These are phyloP conservation scores for Nudaria mundana DNA, from an alignment of 2,888 invertebrate species.

Conservation along the genomic window DNA sequence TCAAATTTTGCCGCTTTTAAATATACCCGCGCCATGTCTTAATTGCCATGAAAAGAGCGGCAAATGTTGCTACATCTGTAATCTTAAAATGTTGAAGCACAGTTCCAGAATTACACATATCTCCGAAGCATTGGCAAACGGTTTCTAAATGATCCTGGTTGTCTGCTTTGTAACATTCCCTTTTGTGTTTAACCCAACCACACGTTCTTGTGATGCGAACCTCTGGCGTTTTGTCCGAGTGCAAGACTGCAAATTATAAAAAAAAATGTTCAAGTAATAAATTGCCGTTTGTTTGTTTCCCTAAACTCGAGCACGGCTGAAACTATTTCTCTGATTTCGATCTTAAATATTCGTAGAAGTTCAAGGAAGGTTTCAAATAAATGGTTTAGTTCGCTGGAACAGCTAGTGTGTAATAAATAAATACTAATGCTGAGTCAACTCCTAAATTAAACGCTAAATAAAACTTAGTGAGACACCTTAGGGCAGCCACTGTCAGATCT, in stretches of 20 bases:
- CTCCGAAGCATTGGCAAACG: constrained; percentile 82
- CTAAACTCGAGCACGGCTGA: too few relatives aligned
- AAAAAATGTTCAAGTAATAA: background rate
- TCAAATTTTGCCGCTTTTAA: constrained; percentile 9
- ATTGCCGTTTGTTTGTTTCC: too few relatives aligned
- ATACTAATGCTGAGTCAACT: too few relatives aligned
- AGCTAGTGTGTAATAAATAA: too few relatives aligned
- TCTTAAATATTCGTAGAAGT: too few relatives aligned
- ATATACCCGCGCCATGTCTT: constrained; percentile 39
- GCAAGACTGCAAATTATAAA: constrained; percentile 50
- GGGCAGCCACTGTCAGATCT: too few relatives aligned
- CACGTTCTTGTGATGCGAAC: constrained; percentile 80
- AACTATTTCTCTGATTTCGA: too few relatives aligned
- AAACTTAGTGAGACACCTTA: too few relatives aligned
- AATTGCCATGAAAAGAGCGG: constrained; percentile 31
- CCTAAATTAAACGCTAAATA: too few relatives aligned
- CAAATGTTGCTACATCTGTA: constrained; percentile 31
- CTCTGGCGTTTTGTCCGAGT: constrained; percentile 50
- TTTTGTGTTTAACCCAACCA: constrained; percentile 75
- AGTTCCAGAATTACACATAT: constrained; percentile 79
- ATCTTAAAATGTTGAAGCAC: constrained; percentile 36
- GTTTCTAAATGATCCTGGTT: constrained; percentile 82
- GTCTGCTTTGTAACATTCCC: constrained; percentile 79
- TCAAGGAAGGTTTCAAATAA: too few relatives aligned
- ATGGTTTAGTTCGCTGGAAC: too few relatives aligned